Percentiles rank a stretch among this genome's conserved stretches.
phyloP scores from a whole-genome alignment of 2,888 invertebrate species.

The Bruchidius siliquastri region DNA sequence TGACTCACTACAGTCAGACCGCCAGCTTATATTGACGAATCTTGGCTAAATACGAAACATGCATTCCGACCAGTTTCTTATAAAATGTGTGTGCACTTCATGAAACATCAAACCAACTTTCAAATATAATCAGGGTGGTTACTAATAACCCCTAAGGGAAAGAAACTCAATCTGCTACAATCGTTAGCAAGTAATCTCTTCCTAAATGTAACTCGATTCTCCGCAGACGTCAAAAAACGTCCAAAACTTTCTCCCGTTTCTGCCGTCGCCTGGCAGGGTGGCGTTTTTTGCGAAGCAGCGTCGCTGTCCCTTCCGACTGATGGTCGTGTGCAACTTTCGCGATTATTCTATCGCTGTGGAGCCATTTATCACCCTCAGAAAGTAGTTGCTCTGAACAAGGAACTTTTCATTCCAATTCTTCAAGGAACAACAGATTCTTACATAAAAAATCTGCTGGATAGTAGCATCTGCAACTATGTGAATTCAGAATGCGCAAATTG shows the following conservation, averaged over 20 bases:
- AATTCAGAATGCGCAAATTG: too few species aligned
- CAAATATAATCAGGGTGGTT: too few species aligned
- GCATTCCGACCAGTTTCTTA: too few species aligned
- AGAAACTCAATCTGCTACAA: background rate
- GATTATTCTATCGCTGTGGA: background rate
- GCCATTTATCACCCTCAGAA: background rate
- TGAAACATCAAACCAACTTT: too few species aligned
- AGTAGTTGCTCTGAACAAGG: background rate
- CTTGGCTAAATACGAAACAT: too few species aligned
- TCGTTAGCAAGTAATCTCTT: background rate
- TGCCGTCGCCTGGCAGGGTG: background rate
- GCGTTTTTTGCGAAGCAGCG: background rate
- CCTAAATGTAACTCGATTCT: background rate
- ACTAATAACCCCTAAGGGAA: background rate
- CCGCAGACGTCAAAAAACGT: background rate
- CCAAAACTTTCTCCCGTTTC: background rate
- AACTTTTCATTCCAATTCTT: background rate
- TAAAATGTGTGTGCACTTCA: too few species aligned
- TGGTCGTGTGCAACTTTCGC: background rate
- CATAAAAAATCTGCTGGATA: too few species aligned
- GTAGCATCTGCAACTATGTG: too few species aligned
- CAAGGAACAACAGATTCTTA: too few species aligned
- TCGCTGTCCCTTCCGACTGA: background rate
- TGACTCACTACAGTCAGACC: too few species aligned
- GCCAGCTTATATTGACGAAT: too few species aligned